These are phyloP conservation scores for Elymnias hypermnestra DNA, from an alignment of 1,140 invertebrate genomes.

Conservation along the genomic window DNA sequence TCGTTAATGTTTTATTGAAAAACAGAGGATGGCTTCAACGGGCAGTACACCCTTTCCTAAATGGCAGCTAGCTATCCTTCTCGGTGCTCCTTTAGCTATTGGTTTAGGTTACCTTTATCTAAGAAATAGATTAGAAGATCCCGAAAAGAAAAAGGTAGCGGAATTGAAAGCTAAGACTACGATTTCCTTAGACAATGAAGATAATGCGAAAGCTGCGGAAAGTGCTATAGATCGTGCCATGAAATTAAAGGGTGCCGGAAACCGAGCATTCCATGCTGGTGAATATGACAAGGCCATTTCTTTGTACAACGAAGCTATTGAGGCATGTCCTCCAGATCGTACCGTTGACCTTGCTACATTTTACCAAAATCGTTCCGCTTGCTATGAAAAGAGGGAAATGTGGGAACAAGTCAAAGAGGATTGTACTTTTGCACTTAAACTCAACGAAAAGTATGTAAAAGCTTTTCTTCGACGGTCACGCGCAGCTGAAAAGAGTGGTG, in stretches of 20 bases:
- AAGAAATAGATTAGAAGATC: conserved; percentile 76
- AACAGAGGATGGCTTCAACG: conserved; percentile 61
- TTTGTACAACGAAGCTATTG: conserved; percentile 92
- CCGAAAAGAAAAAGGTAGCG: conserved; percentile 75
- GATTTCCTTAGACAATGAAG: conserved; percentile 74
- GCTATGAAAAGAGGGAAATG: conserved; percentile 94
- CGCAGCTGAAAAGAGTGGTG: conserved; percentile 86
- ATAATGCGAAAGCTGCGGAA: conserved; percentile 63
- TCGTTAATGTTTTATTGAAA: conserved; percentile 33
- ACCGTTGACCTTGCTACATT: conserved; percentile 89
- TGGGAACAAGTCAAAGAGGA: conserved; percentile 90
- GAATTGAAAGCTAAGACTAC: conserved; percentile 75
- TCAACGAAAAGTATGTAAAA: conserved; percentile 93
- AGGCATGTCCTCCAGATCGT: conserved; percentile 86
- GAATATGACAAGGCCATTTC: conserved; percentile 93
- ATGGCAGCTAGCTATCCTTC: conserved; percentile 86
- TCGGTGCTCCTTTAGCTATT: conserved; percentile 88
- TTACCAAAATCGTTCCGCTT: conserved; percentile 97
- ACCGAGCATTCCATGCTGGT: conserved; percentile 89
- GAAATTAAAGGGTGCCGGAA: conserved; percentile 90
- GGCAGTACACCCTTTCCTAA: conserved; percentile 71
- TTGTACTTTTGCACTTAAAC: conserved; percentile 89
- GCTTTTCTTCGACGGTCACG: conserved; percentile 90
- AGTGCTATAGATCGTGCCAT: conserved; percentile 83
- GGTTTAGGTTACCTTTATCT: conserved; percentile 89